These are phyloP conservation scores for Leptinotarsa tumamoca DNA, from an alignment of 2,888 invertebrate species.

Conservation along the genomic window DNA sequence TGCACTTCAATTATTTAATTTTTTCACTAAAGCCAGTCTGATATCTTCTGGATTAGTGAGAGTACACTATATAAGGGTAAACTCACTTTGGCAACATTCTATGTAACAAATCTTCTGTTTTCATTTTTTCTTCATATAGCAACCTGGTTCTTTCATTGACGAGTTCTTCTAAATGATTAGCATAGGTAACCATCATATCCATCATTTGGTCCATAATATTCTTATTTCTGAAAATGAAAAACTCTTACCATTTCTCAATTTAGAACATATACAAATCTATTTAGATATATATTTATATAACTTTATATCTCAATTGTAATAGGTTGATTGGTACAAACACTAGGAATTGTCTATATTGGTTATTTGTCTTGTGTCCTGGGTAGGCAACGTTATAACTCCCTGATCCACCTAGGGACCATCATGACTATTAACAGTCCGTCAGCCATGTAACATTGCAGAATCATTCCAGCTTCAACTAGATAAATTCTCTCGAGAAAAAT, in stretches of 20 bases:
- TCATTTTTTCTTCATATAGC: conserved; percentile 91
- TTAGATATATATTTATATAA: neutral
- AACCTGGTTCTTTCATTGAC: conserved; percentile 91
- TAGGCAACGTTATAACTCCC: too few relatives aligned
- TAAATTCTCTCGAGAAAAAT: too few relatives aligned
- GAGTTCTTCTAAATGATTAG: conserved; percentile 93
- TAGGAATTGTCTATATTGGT: too few relatives aligned
- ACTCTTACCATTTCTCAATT: neutral
- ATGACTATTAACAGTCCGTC: too few relatives aligned
- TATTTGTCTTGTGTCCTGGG: too few relatives aligned
- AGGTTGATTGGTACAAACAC: neutral
- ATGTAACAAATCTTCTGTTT: conserved; percentile 92
- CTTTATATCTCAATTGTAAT: neutral
- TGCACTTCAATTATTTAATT: neutral
- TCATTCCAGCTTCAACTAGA: too few relatives aligned
- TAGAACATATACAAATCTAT: neutral
- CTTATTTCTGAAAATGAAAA: conserved; percentile 73
- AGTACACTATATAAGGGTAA: neutral
- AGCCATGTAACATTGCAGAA: too few relatives aligned
- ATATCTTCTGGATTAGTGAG: too few relatives aligned
- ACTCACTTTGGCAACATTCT: conserved; percentile 92
- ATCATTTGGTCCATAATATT: conserved; percentile 98
- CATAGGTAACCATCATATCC: conserved; percentile 97
- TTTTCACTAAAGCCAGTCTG: too few relatives aligned
- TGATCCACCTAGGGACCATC: too few relatives aligned